Conservation (phyloP, 2,797 vertebrate genomes). For the Synanceia verrucosa region DNA sequence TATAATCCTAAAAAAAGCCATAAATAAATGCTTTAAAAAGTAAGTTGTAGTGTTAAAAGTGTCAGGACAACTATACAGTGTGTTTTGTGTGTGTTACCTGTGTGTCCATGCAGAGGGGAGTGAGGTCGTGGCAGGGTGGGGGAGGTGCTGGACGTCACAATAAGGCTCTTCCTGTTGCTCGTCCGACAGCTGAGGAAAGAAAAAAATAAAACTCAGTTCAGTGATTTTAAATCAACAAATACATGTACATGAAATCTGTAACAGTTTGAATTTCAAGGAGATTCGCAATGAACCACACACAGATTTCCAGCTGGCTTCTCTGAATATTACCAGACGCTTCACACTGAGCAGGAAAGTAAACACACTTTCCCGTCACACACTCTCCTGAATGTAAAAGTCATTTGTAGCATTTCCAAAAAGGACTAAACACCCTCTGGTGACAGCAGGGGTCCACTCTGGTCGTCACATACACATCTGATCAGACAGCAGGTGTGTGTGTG, state of each 20-base stretch:
- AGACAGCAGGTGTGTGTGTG: not conserved
- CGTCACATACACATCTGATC: not conserved
- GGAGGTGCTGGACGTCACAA: constrained; percentile 96
- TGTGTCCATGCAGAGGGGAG: constrained; percentile 93
- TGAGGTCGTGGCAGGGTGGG: constrained; percentile 95
- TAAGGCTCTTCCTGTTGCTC: constrained; percentile 97
- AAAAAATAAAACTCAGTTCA: not conserved
- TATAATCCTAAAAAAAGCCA: no score
- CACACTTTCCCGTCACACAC: constrained; percentile 4
- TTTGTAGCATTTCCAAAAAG: not conserved
- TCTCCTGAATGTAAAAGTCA: constrained; percentile 2
- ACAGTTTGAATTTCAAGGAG: not conserved
- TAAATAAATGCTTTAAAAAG: no score
- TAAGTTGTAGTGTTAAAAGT: no score
- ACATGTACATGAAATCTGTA: not conserved
- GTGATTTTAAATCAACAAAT: not conserved
- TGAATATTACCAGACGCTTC: not conserved
- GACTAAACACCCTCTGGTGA: not conserved
- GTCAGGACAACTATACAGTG: not conserved
- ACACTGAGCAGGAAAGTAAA: not conserved
- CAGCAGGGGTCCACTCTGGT: constrained; percentile 14
- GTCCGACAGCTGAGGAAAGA: constrained; percentile 89
- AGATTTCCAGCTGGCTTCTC: not conserved
- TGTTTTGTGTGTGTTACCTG: constrained; percentile 83
- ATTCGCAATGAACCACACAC: constrained; percentile 33